Conservation (phyloP, 2,888 invertebrate species). For the Pammene fasciana region DNA sequence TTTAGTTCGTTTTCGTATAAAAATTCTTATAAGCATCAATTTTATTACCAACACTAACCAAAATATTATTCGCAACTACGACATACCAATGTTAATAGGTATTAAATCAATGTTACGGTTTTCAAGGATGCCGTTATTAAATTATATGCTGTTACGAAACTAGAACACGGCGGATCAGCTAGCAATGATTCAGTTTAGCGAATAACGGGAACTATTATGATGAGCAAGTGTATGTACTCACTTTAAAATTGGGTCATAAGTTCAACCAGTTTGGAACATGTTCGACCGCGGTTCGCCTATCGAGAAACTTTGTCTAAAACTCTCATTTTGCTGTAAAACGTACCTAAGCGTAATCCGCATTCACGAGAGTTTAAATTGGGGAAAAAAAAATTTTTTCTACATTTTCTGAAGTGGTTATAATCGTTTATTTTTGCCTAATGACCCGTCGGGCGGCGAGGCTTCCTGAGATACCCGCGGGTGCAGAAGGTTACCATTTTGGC, state of each 20-base stretch:
- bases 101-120: constrained; percentile 6
- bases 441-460: constrained; percentile 52
- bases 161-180: constrained; percentile 3
- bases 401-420: constrained; percentile 59
- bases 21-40: no score
- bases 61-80: neutral
- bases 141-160: constrained; percentile 12
- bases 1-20: no score
- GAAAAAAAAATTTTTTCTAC: constrained; percentile 53
- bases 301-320: constrained; percentile 31
- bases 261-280: constrained; percentile 32
- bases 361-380: constrained; percentile 46
- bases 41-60: neutral
- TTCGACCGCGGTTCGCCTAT: constrained; percentile 28
- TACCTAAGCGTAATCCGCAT: constrained; percentile 29
- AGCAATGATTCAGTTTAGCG: constrained; percentile 4
- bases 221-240: constrained; percentile 9
- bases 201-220: constrained; percentile 19
- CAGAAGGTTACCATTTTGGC: constrained; percentile 63
- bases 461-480: constrained; percentile 64
- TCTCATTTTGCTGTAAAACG: constrained; percentile 28
- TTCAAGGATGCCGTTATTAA: constrained; percentile 9
- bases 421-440: constrained; percentile 74
- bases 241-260: constrained; percentile 36
- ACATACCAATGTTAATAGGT: neutral